phyloP scores from a whole-genome alignment of 2,888 invertebrate genomes.

The Mycalesis mineus region DNA sequence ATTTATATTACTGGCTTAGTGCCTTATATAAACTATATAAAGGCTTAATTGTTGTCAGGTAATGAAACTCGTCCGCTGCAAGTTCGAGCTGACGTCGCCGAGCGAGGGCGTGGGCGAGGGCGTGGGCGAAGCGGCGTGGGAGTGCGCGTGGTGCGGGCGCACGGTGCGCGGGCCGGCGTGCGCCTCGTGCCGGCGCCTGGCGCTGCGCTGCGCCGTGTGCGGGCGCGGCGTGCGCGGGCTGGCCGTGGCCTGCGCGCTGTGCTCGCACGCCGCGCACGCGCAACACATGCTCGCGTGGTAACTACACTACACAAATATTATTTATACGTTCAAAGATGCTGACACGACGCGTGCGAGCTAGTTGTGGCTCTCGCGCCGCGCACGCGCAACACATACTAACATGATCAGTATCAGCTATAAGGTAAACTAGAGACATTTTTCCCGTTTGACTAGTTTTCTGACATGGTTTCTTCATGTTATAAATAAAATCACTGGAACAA shows the following conservation, averaged over 20 bases:
- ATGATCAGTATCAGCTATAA: constrained; percentile 84
- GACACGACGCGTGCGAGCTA: constrained; percentile 89
- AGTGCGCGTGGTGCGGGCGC: constrained; percentile 66
- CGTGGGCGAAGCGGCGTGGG: constrained; percentile 85
- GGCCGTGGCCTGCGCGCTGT: constrained; percentile 90
- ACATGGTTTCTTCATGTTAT: too few relatives aligned
- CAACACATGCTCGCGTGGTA: constrained; percentile 89
- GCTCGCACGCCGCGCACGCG: constrained; percentile 96
- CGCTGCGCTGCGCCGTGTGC: constrained; percentile 90
- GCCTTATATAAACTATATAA: too few relatives aligned
- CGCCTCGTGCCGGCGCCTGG: constrained; percentile 83
- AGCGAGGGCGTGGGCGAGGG: constrained; percentile 81
- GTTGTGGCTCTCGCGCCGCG: constrained; percentile 95
- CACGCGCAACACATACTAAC: constrained; percentile 89
- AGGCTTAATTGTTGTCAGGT: constrained; percentile 54
- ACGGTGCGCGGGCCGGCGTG: constrained; percentile 82
- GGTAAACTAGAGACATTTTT: too few relatives aligned
- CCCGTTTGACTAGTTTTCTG: too few relatives aligned
- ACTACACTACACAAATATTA: not conserved
- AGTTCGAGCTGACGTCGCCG: constrained; percentile 54
- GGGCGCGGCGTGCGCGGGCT: constrained; percentile 90
- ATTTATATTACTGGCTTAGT: too few relatives aligned
- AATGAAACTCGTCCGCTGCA: constrained; percentile 77
- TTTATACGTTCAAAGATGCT: constrained; percentile 76
- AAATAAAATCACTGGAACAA: too few relatives aligned